A percentile compares a stretch with the other conserved stretches of the same genome.
Evolutionary conservation across 1,140 invertebrate genomes (phyloP).

Genomic region (Pygmarrhopalites habei): DNA sequence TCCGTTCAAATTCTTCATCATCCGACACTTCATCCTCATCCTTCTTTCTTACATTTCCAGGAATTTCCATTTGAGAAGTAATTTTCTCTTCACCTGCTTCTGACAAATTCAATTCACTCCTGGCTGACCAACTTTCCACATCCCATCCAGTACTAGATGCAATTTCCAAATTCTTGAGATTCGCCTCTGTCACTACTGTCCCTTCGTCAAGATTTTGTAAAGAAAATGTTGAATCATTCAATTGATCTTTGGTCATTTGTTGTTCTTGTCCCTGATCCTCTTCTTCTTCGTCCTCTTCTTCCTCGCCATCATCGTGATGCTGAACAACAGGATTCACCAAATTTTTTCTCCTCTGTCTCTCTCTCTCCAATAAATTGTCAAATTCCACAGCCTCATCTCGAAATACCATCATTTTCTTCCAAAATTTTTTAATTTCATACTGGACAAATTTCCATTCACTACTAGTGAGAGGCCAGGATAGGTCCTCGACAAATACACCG

Average conservation of each 20-base stretch:
- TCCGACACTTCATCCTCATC: background rate
- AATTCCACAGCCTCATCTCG: background rate
- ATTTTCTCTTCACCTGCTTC: too few species aligned
- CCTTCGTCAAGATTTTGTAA: too few species aligned
- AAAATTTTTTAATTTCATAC: background rate
- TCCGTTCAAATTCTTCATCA: background rate
- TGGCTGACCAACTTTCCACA: too few species aligned
- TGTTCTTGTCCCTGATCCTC: too few species aligned
- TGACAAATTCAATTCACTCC: too few species aligned
- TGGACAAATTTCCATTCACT: conserved; percentile 1
- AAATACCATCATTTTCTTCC: conserved; percentile 2
- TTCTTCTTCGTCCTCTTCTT: too few species aligned
- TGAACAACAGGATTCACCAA: background rate
- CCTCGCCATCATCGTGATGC: background rate
- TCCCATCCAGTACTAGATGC: too few species aligned
- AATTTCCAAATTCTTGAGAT: too few species aligned
- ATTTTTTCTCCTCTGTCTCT: background rate
- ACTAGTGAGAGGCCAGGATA: background rate
- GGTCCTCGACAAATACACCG: background rate
- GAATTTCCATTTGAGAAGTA: too few species aligned
- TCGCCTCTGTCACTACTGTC: background rate
- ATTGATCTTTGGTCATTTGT: too few species aligned
- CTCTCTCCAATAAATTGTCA: background rate
- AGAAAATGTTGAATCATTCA: too few species aligned
- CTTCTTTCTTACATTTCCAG: too few species aligned